Conservation (phyloP, 2,888 invertebrate genomes). For the Tribolium freemani region DNA sequence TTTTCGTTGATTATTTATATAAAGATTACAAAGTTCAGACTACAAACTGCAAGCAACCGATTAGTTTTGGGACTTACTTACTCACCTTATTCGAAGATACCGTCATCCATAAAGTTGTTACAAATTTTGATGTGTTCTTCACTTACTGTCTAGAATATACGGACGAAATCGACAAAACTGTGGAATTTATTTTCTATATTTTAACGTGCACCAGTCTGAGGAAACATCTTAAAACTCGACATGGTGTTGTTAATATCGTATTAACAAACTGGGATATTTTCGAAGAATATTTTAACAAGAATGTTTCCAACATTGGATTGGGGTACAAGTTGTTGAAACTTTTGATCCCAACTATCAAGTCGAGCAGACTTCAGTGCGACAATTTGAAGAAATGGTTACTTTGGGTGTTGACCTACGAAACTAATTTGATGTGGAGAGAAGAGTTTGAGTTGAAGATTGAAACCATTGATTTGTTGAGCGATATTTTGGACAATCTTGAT, state of each 20-base stretch:
- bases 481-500: constrained; percentile 34
- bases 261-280: constrained; percentile 53
- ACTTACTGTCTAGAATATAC: constrained; percentile 1
- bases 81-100: constrained; percentile 56
- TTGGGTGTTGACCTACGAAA: constrained; percentile 36
- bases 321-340: constrained; percentile 55
- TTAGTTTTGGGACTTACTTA: constrained; percentile 57
- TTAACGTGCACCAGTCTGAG: constrained; percentile 41
- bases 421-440: constrained; percentile 15
- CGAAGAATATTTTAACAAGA: constrained; percentile 50
- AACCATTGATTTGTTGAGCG: constrained; percentile 51
- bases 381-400: constrained; percentile 24
- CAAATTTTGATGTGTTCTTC: constrained; percentile 54
- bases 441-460: constrained; percentile 47
- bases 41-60: constrained; percentile 50
- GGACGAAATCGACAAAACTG: constrained; percentile 25
- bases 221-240: constrained; percentile 41
- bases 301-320: constrained; percentile 21
- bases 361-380: constrained; percentile 5
- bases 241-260: constrained; percentile 44
- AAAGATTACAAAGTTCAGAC: constrained; percentile 49
- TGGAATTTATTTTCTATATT: constrained; percentile 44
- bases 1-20: constrained; percentile 51
- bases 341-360: constrained; percentile 45
- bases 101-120: constrained; percentile 53